Percentiles rank a stretch among this genome's conserved stretches.
phyloP scores from a whole-genome alignment of 2,888 invertebrate species.

The Atrina japonica region DNA sequence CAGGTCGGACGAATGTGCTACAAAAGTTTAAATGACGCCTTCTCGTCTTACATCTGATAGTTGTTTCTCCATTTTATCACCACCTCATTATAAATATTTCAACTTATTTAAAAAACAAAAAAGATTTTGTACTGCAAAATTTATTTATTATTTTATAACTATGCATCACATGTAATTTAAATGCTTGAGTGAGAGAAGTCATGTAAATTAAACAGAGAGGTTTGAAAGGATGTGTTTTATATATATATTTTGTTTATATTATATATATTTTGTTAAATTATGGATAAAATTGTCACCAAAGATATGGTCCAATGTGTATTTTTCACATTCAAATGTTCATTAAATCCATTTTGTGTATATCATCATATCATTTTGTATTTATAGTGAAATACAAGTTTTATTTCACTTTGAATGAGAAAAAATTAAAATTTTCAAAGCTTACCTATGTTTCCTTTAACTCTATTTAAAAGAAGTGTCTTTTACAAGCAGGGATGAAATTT shows the following conservation, averaged over 20 bases:
- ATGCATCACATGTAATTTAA: slow-evolving; percentile 26
- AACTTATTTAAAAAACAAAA: slow-evolving; percentile 32
- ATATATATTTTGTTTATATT: slow-evolving; percentile 22
- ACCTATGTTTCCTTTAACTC: too few species aligned
- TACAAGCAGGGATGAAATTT: too few species aligned
- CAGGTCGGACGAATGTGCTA: slow-evolving; percentile 30
- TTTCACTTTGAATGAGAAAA: slow-evolving; percentile 19
- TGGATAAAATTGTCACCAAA: slow-evolving; percentile 43
- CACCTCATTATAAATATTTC: slow-evolving; percentile 28
- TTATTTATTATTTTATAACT: slow-evolving; percentile 16
- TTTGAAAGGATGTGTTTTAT: slow-evolving; percentile 6
- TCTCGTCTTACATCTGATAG: slow-evolving; percentile 6
- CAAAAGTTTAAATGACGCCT: slow-evolving; percentile 4
- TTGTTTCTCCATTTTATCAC: not conserved
- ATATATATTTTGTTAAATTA: slow-evolving; percentile 43
- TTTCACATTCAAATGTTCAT: slow-evolving; percentile 38
- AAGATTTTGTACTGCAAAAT: slow-evolving; percentile 21
- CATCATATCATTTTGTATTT: slow-evolving; percentile 48
- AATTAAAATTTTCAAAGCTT: slow-evolving; percentile 5
- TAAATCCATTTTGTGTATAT: slow-evolving; percentile 43
- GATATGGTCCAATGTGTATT: slow-evolving; percentile 25
- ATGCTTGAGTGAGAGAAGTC: slow-evolving; percentile 1
- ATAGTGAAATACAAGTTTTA: slow-evolving; percentile 35
- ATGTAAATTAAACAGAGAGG: slow-evolving; percentile 9
- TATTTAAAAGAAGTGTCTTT: too few species aligned